Percentiles rank a stretch among this genome's conserved stretches.
phyloP scores from a whole-genome alignment of 2,888 invertebrate species.

The Xestia rhomboidea region DNA sequence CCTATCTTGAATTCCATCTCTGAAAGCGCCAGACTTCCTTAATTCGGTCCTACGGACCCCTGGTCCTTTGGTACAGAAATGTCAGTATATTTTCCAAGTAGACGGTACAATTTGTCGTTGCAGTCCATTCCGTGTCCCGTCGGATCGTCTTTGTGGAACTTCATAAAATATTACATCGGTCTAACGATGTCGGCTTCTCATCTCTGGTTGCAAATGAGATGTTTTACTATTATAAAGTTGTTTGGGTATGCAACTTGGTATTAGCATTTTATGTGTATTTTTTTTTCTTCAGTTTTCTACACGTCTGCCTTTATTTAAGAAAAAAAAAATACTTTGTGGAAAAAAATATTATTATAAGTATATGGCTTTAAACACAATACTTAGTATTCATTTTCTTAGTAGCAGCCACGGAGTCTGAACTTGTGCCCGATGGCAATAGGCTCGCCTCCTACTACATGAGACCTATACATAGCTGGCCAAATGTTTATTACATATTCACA shows the following conservation, averaged over 20 bases:
- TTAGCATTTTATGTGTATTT: background rate
- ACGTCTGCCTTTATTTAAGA: background rate
- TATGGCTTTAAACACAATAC: background rate
- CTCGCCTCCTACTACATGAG: no score
- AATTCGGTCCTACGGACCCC: constrained; percentile 42
- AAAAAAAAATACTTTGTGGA: background rate
- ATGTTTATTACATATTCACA: background rate
- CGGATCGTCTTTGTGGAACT: constrained; percentile 66
- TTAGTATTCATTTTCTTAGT: background rate
- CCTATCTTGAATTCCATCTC: constrained; percentile 19
- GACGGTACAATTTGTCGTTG: constrained; percentile 72
- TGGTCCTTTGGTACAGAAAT: constrained; percentile 61
- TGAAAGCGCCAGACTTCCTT: constrained; percentile 32
- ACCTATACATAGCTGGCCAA: no score
- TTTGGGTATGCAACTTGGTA: background rate
- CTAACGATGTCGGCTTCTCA: constrained; percentile 58
- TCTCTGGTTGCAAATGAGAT: constrained; percentile 55
- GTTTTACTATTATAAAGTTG: constrained; percentile 33
- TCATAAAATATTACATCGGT: constrained; percentile 62
- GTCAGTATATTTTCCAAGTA: constrained; percentile 65
- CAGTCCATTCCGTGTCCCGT: constrained; percentile 69
- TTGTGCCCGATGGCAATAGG: no score
- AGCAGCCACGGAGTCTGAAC: no score
- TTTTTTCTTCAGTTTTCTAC: background rate
- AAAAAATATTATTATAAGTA: background rate